A percentile compares a stretch with the other conserved stretches of the same genome.
These are phyloP conservation scores for Blastobasis lacticolella DNA, from an alignment of 2,888 invertebrate genomes.

Conservation along the genomic window DNA sequence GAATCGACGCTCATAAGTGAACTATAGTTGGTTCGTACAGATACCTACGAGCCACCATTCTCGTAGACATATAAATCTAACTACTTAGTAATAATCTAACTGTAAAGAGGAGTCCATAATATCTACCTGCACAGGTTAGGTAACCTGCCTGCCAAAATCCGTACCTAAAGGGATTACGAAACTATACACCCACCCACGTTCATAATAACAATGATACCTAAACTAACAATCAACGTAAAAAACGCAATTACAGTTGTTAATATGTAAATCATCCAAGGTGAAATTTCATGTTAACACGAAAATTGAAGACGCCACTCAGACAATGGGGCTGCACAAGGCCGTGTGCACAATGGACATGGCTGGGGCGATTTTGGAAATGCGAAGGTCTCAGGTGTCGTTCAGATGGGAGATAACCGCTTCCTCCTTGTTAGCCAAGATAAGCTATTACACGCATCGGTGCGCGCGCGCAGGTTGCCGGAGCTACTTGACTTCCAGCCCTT, in stretches of 20 bases:
- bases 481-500: background rate
- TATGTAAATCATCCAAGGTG: conserved; percentile 52
- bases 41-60: too few relatives aligned
- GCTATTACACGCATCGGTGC: conserved; percentile 52
- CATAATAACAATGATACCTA: too few relatives aligned
- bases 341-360: conserved; percentile 44
- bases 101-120: too few relatives aligned
- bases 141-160: too few relatives aligned
- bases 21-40: too few relatives aligned
- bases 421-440: conserved; percentile 46
- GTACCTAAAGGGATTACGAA: too few relatives aligned
- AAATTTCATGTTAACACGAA: conserved; percentile 53
- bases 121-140: too few relatives aligned
- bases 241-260: conserved; percentile 34
- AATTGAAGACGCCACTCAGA: conserved; percentile 49
- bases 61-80: too few relatives aligned
- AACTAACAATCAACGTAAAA: background rate
- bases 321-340: conserved; percentile 32
- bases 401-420: conserved; percentile 55
- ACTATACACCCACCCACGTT: too few relatives aligned
- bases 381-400: conserved; percentile 50
- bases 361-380: conserved; percentile 60
- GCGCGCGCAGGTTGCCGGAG: conserved; percentile 19
- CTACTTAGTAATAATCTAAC: too few relatives aligned
- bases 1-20: too few relatives aligned